Evolutionary conservation across 1,140 invertebrate genomes (phyloP).

Genomic region (Eriosoma lanigerum): DNA sequence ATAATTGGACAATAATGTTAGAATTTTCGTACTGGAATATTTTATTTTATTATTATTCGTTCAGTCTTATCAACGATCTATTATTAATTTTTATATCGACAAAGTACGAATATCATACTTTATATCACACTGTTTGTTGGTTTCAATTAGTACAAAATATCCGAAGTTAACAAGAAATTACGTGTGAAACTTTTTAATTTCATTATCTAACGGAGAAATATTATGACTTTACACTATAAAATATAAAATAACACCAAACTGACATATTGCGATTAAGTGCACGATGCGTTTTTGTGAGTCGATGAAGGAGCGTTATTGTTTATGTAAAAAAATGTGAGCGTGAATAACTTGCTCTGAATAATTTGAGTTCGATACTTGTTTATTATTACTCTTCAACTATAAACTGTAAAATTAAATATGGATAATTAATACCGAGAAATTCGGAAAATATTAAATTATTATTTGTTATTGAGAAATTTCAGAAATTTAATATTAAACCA

Average conservation of each 20-base stretch:
- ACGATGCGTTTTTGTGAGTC: neutral
- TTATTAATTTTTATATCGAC: neutral
- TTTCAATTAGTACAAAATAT: too few species aligned
- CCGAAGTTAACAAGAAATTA: too few species aligned
- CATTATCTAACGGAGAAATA: too few species aligned
- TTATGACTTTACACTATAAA: too few species aligned
- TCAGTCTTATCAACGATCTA: neutral
- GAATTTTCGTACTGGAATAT: neutral
- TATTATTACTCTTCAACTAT: neutral
- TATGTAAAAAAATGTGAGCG: neutral
- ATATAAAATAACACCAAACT: too few species aligned
- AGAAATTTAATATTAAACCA: neutral
- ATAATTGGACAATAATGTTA: slow-evolving; percentile 29
- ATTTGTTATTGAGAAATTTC: neutral
- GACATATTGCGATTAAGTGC: neutral
- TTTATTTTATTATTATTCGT: too few species aligned
- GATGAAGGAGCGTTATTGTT: neutral
- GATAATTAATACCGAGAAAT: neutral
- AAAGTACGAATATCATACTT: too few species aligned
- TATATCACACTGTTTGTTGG: too few species aligned
- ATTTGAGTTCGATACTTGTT: neutral
- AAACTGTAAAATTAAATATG: neutral
- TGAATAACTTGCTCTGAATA: neutral
- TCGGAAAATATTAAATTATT: neutral
- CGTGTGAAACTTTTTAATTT: too few species aligned